These are phyloP conservation scores for Doryteuthis pealeii DNA, from an alignment of 1,140 invertebrate genomes.

Conservation along the genomic window DNA sequence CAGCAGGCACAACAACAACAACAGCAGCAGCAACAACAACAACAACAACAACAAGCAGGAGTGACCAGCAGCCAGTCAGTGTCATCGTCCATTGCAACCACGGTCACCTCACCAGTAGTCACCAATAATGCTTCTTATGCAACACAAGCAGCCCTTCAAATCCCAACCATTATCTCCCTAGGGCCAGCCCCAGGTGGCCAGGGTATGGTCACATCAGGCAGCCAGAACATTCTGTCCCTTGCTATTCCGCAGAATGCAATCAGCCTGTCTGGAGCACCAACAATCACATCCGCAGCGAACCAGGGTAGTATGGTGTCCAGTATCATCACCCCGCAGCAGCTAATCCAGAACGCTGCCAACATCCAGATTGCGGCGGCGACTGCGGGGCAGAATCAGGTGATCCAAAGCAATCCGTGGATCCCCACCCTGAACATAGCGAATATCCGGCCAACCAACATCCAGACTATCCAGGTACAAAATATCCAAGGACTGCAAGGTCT, in stretches of 20 bases:
- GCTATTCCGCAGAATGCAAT: conserved; percentile 18
- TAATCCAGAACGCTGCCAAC: conserved; percentile 24
- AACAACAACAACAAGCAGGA: not conserved
- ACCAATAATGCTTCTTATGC: not conserved
- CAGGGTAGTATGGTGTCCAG: conserved; percentile 17
- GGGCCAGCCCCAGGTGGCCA: not conserved
- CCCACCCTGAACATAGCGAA: conserved; percentile 29
- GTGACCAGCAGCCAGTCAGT: conserved; percentile 3
- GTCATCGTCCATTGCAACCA: not conserved
- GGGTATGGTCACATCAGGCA: not conserved
- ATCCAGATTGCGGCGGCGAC: conserved; percentile 19
- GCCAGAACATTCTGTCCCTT: conserved; percentile 26
- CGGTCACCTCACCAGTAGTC: not conserved
- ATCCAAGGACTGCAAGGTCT: conserved; percentile 43
- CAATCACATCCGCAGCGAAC: conserved; percentile 18
- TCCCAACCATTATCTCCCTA: not conserved
- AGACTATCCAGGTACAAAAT: conserved; percentile 56
- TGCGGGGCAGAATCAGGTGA: conserved; percentile 29
- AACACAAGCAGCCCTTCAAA: not conserved
- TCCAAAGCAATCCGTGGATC: conserved; percentile 25
- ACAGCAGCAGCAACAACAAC: not conserved
- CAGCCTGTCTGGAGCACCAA: conserved; percentile 15
- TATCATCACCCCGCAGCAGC: conserved; percentile 27
- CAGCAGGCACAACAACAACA: not conserved
- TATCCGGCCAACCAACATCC: conserved; percentile 36